Evolutionary conservation across 1,140 invertebrate species (phyloP).

Genomic region (Pemphigus obesinymphae): DNA sequence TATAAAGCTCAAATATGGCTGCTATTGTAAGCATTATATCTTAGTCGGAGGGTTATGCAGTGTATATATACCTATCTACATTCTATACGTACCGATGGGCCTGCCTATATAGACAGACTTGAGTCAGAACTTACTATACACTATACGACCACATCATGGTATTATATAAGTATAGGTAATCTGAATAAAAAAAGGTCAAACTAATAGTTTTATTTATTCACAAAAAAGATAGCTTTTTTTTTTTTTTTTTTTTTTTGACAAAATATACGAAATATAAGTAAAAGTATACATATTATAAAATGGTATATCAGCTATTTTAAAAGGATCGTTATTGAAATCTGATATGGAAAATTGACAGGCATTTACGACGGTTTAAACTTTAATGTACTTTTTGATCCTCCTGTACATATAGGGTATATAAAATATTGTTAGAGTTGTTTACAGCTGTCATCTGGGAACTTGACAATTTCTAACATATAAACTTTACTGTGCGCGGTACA

Average conservation of each 20-base stretch:
- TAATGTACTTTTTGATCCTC: background rate
- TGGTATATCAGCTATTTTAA: background rate
- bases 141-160: too few relatives aligned
- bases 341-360: background rate
- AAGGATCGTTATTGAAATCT: background rate
- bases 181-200: background rate
- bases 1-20: background rate
- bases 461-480: too few relatives aligned
- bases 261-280: background rate
- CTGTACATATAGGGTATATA: too few relatives aligned
- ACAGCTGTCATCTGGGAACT: background rate
- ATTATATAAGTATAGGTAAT: background rate
- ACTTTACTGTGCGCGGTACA: too few relatives aligned
- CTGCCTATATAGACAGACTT: background rate
- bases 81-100: too few relatives aligned
- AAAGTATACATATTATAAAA: background rate
- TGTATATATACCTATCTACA: too few relatives aligned
- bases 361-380: background rate
- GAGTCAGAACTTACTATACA: background rate
- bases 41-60: too few relatives aligned
- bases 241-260: too few relatives aligned
- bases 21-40: too few relatives aligned
- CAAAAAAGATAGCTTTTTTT: background rate
- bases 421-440: too few relatives aligned
- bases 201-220: background rate